Evolutionary conservation across 2,797 vertebrate genomes (phyloP).

Genomic region (Pipistrellus pygmaeus): DNA sequence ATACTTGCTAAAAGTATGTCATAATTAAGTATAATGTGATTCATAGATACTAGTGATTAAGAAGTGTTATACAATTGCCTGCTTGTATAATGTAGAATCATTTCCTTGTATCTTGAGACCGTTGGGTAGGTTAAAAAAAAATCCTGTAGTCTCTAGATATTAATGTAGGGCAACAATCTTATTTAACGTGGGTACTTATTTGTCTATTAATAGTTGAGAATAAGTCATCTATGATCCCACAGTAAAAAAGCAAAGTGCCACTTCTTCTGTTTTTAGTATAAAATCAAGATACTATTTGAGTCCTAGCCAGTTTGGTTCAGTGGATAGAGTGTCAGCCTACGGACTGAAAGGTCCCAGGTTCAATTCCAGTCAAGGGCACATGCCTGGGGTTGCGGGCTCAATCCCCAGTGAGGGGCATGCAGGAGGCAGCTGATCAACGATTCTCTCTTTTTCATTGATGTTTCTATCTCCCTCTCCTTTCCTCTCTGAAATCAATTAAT

Average conservation of each 20-base stretch:
- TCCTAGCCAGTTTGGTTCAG: too few species aligned
- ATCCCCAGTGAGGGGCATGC: too few species aligned
- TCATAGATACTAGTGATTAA: constrained; percentile 33
- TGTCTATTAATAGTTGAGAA: constrained; percentile 54
- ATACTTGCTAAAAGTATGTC: constrained; percentile 49
- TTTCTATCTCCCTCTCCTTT: too few species aligned
- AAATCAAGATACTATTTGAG: constrained; percentile 57
- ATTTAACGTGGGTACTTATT: constrained; percentile 55
- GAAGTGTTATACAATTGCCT: constrained; percentile 47
- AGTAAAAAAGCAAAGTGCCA: constrained; percentile 39
- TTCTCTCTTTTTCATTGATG: too few species aligned
- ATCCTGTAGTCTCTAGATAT: constrained; percentile 33
- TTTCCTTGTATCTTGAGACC: constrained; percentile 61
- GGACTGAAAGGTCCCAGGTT: too few species aligned
- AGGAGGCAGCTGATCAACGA: too few species aligned
- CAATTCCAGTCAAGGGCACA: too few species aligned
- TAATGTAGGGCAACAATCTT: constrained; percentile 29
- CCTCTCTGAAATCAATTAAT: too few species aligned
- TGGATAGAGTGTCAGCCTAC: too few species aligned
- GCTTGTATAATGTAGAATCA: constrained; percentile 57
- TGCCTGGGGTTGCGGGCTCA: too few species aligned
- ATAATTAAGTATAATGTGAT: constrained; percentile 45
- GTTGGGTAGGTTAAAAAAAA: constrained; percentile 32
- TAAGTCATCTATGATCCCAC: neutral
- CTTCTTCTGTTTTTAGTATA: neutral